Percentiles rank a stretch among this genome's conserved stretches.
These are phyloP conservation scores for Netelia virgata DNA, from an alignment of 2,888 invertebrate genomes.

Conservation along the genomic window DNA sequence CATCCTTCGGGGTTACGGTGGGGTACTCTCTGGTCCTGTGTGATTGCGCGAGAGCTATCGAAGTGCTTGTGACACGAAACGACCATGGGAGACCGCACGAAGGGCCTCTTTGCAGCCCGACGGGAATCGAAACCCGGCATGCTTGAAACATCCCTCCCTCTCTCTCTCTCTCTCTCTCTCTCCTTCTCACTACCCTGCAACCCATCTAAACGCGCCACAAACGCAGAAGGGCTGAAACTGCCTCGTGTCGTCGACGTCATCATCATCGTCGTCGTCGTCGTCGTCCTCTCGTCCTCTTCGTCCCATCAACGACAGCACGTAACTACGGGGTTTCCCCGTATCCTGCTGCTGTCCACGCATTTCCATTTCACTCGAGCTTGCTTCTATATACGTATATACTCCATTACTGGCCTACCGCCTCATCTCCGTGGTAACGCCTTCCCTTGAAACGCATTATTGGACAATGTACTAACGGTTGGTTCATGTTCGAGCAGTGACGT, in stretches of 20 bases:
- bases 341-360: conserved; percentile 78
- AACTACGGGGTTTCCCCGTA: conserved; percentile 79
- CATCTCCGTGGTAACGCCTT: conserved; percentile 28
- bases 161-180: conserved; percentile 37
- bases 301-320: conserved; percentile 69
- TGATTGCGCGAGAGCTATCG: conserved; percentile 61
- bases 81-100: conserved; percentile 64
- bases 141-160: conserved; percentile 40
- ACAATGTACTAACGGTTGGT: not conserved
- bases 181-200: conserved; percentile 14
- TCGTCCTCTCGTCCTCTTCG: conserved; percentile 49
- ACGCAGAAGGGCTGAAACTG: conserved; percentile 68
- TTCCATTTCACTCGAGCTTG: conserved; percentile 79
- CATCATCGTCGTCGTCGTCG: conserved; percentile 42
- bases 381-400: conserved; percentile 5
- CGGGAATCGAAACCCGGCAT: conserved; percentile 60
- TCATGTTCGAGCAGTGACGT: conserved; percentile 18
- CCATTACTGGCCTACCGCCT: conserved; percentile 44
- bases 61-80: conserved; percentile 63
- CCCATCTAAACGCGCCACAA: conserved; percentile 53
- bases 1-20: conserved; percentile 54
- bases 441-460: conserved; percentile 42
- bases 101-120: conserved; percentile 62
- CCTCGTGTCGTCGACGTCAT: conserved; percentile 53
- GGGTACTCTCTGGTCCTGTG: conserved; percentile 38